Base-by-base conservation (phyloP, 1,140 invertebrate genomes). In the Pinna nobilis region DNA sequence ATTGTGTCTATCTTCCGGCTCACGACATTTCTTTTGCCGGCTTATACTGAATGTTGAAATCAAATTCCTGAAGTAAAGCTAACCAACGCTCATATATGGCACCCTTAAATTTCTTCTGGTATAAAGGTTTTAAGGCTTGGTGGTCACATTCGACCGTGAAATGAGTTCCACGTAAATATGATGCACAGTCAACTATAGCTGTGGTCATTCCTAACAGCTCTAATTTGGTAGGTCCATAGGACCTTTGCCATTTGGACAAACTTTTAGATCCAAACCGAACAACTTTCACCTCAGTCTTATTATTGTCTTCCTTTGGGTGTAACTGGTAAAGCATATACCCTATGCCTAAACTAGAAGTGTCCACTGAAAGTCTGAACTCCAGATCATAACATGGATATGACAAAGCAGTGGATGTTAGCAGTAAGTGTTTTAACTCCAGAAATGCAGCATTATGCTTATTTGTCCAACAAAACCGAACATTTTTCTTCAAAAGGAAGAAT, bases 131-230 rank as follows among this genome's bases (percentile, higher is more conserved):
- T 13, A 74, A 32, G 1, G 76, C 71, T 30, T 74, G 71, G 25
- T 78, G 70, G 39, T 78, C 76, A 55, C 76, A 78, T 20, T 78
- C 76, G 1, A 61, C 59, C 7, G 66, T 49, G 67, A 78, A 71
- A 41, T 53, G 70, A 2, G 35, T 47, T 9, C 64, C 57, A 2
- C 77, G 20, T 20, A 75, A 41, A 50, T 79, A 75, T 39, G 55
- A 32, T 53, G 77, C 57, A 55, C 72, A 79, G 20, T 79, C 73
- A n/a, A 76, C 2, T 5, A 79, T 50, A 61, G 68, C 66, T 11
- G 65, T 76, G 3, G 67, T 41, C 51, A 79, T 55, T 25, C 70
- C 74, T 1, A 79, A 63, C n/a, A 76, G 41, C 51, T 79, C 70
- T 3, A 79, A 33, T 47, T 79, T 79, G 1, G 77, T 76, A 30